Evolutionary conservation across 2,888 invertebrate species (phyloP), one percentile per base, ranked within the genome.

Genomic region (Pollenia griseotomentosa): DNA sequence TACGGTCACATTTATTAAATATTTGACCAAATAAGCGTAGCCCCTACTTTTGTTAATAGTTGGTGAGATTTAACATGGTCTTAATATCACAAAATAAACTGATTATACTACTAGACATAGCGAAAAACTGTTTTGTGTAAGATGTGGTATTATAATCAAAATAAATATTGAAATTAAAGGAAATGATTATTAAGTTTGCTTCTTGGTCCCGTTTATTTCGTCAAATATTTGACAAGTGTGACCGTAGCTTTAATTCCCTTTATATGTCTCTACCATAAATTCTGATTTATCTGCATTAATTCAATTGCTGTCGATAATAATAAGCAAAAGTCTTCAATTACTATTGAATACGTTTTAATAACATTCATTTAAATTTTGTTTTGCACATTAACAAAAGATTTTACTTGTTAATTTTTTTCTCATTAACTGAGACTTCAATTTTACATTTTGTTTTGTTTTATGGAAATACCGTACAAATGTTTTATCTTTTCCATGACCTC

Each of bases 281-380:
- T 63, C 42, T 23, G 44, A 19, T 65, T 46, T 44, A 46, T 44
- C 44, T 16, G 12, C 19, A 65, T 46, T 65, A 44, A 65, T 44
- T 65, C 44, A 65, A 65, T 65, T 65, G 44, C 19, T 42, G 61
- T 40, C 42, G 42, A 63, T 65, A 11, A 44, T 11, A 19, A 19
- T 65, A 4, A 10, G 1, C 2, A 66, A 48, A 19, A 66, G 23
- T 10, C 16, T 65, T 12, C 66, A 66, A 46, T 23, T 12, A 65
- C 19, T 14, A 48, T 68, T 48, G 23, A 7, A 68, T 51, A 33
- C 9, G 12, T 68, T 68, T 68, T 51, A 68, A 68, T 51, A 68
- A 48, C 66, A 68, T 48, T 48, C 5, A 19, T 48, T 68, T 48
- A 11, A 6, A 4, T 23, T 14, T 23, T 40, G 6, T n/a, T 12